phyloP scores from a whole-genome alignment of 2,797 vertebrate genomes.

The Notolabrus celidotus region DNA sequence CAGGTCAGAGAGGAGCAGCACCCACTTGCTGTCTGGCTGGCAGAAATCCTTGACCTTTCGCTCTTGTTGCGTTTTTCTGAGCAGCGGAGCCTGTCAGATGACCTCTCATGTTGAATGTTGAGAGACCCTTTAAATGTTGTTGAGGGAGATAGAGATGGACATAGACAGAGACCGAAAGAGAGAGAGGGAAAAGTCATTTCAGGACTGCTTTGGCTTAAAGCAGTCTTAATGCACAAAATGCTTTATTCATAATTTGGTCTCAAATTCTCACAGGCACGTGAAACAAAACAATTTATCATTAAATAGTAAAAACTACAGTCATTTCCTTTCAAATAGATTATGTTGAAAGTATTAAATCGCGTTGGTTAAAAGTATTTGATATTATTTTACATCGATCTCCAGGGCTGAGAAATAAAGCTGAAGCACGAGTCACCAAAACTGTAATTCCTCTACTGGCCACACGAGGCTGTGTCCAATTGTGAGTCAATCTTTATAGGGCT shows the following conservation, averaged over 20 bases:
- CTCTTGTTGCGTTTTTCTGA: constrained; percentile 53
- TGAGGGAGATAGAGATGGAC: constrained; percentile 26
- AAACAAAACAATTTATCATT: neutral
- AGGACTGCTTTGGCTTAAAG: neutral
- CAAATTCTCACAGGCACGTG: neutral
- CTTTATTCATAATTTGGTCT: neutral
- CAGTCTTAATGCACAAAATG: neutral
- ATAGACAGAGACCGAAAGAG: constrained; percentile 26
- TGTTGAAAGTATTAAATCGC: no score
- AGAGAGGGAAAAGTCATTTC: constrained; percentile 3
- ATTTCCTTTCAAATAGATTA: no score
- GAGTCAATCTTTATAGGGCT: no score
- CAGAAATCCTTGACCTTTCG: constrained; percentile 69
- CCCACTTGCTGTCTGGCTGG: constrained; percentile 55
- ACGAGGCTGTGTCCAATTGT: no score
- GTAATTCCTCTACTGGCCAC: no score
- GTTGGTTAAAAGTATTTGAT: no score
- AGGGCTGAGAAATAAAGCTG: no score
- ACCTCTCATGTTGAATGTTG: constrained; percentile 55
- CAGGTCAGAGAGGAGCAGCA: constrained; percentile 54
- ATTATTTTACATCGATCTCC: no score
- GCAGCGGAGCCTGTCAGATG: constrained; percentile 46
- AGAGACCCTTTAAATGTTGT: constrained; percentile 52
- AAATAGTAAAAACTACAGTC: no score
- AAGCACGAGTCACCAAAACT: no score